A percentile compares a stretch with the other conserved stretches of the same genome.
Evolutionary conservation across 2,797 vertebrate genomes (phyloP).

Genomic region (Gambusia yucatana): DNA sequence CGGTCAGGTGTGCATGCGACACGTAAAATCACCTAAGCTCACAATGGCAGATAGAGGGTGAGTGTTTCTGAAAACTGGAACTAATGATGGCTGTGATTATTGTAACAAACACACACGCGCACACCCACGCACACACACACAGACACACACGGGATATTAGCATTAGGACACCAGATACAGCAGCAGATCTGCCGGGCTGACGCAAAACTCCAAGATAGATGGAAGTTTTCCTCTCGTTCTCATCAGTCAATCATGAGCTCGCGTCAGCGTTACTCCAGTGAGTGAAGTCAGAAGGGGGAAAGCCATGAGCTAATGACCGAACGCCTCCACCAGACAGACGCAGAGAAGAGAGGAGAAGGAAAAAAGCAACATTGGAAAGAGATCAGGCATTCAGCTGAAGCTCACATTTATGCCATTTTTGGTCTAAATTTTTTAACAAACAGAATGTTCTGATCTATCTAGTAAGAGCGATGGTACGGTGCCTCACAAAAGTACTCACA

Average conservation of each 20-base stretch:
- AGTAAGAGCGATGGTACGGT: background rate
- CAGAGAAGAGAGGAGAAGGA: constrained; percentile 5
- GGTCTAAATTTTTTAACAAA: background rate
- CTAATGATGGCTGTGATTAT: constrained; percentile 24
- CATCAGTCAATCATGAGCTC: constrained; percentile 45
- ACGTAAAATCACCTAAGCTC: constrained; percentile 13
- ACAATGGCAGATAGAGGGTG: background rate
- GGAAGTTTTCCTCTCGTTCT: constrained; percentile 32
- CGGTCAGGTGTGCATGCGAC: background rate
- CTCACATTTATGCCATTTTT: background rate
- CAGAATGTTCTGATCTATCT: background rate
- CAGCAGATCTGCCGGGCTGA: constrained; percentile 50
- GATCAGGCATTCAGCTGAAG: constrained; percentile 3
- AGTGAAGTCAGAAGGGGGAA: constrained; percentile 52
- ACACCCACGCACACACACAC: no score
- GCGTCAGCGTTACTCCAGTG: constrained; percentile 21
- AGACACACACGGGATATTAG: background rate
- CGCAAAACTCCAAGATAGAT: constrained; percentile 47
- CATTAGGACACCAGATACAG: constrained; percentile 31
- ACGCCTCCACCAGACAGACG: constrained; percentile 18
- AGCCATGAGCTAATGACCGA: constrained; percentile 61
- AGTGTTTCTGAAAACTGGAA: constrained; percentile 21
- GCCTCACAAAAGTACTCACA: background rate
- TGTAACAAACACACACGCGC: background rate
- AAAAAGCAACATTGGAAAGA: constrained; percentile 31